Percentiles rank a stretch among this genome's conserved stretches.
These are phyloP conservation scores for Acromyrmex heyeri DNA, from an alignment of 1,140 invertebrate species.

Conservation along the genomic window DNA sequence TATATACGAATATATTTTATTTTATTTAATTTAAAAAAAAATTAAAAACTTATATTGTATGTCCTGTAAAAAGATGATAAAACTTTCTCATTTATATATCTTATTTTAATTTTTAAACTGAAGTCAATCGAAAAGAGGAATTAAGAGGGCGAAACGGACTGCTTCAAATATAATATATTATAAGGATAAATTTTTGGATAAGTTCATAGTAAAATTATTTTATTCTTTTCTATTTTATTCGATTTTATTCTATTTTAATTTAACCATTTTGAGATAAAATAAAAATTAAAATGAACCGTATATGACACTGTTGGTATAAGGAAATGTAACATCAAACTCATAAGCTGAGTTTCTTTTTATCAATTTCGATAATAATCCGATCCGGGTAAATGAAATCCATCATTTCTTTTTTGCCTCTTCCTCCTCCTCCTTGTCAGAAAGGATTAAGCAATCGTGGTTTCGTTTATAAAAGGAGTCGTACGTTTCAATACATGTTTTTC, in stretches of 20 bases:
- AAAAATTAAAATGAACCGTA: not conserved
- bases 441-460: constrained; percentile 85
- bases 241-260: not conserved
- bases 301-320: not conserved
- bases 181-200: not conserved
- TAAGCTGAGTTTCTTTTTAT: constrained; percentile 1
- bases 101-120: not conserved
- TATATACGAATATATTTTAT: too few relatives aligned
- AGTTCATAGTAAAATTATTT: not conserved
- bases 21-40: too few relatives aligned
- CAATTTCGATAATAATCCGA: constrained; percentile 75
- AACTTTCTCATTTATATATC: not conserved
- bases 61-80: not conserved
- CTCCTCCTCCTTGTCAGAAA: constrained; percentile 66
- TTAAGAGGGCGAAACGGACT: too few relatives aligned
- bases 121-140: not conserved
- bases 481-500: constrained; percentile 85
- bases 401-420: constrained; percentile 66
- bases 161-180: not conserved
- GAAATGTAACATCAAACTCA: not conserved
- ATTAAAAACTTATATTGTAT: not conserved
- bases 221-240: not conserved
- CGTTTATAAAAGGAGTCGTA: constrained; percentile 84
- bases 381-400: constrained; percentile 69
- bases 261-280: not conserved